Evolutionary conservation across 2,113 vertebrate genomes (phyloP).

Genomic region (Empidonax traillii): DNA sequence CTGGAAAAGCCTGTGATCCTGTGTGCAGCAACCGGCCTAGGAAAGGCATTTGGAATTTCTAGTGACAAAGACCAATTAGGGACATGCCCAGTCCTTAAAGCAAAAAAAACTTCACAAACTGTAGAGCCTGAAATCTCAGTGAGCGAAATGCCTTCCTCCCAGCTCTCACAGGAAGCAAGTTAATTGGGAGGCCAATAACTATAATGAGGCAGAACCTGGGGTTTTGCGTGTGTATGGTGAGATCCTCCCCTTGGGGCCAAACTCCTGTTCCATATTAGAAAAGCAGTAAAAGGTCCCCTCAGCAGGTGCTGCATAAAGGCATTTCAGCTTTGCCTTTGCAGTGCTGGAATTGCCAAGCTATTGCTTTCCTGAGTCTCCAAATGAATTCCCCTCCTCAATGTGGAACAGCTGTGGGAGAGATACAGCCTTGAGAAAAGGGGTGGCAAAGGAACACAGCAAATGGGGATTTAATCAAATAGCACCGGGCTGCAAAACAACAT

Average conservation of each 20-base stretch:
- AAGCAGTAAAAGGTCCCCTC: slow-evolving; percentile 67
- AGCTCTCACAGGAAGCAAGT: slow-evolving; percentile 62
- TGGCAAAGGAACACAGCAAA: slow-evolving; percentile 33
- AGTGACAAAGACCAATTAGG: not conserved
- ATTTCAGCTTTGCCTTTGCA: slow-evolving; percentile 43
- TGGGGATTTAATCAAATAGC: slow-evolving; percentile 19
- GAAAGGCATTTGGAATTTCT: not conserved
- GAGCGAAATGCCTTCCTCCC: slow-evolving; percentile 37
- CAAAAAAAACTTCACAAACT: not conserved
- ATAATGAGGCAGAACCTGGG: slow-evolving; percentile 69
- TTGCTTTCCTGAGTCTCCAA: slow-evolving; percentile 49
- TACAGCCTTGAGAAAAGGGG: slow-evolving; percentile 47
- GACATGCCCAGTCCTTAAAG: not conserved
- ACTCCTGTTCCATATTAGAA: slow-evolving; percentile 69
- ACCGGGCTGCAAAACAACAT: not conserved
- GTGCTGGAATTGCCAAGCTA: slow-evolving; percentile 39
- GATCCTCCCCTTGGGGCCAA: slow-evolving; percentile 66
- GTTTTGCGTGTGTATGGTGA: slow-evolving; percentile 52
- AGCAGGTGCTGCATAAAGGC: slow-evolving; percentile 66
- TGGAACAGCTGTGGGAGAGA: slow-evolving; percentile 60
- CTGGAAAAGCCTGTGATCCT: not conserved
- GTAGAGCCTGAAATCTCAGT: not conserved
- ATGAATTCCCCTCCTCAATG: slow-evolving; percentile 51
- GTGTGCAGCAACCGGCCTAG: not conserved
- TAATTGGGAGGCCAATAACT: slow-evolving; percentile 65